Base-by-base conservation (phyloP, 1,140 invertebrate genomes). In the Temnothorax longispinosus region DNA sequence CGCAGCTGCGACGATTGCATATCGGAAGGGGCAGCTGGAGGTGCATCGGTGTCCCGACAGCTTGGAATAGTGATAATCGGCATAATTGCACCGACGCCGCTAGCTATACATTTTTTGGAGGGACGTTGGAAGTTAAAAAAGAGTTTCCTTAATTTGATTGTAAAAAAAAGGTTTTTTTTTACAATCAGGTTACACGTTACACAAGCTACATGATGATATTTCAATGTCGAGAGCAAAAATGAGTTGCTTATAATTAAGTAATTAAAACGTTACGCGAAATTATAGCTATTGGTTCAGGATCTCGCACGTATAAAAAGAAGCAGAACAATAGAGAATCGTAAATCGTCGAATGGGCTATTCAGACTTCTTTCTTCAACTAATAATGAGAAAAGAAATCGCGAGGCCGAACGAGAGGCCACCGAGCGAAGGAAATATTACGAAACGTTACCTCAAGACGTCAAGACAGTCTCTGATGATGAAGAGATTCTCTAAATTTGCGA, bases 21-120 rank as follows among this genome's bases (percentile, higher is more conserved):
- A 84, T 84, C 71, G 58, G 15, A 50, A 75, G 80, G 54, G 80
- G 54, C 80, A 47, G 8, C 21, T 69, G 11, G 11, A 52, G 35
- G n/a, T 15, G 60, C 41, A 78, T 35, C 3, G 7, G 18, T 13
- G 15, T 13, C 18, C 21, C 10, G 18, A 77, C 15, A 60, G 27
- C 32, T 27, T 62, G 21, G 3, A 27, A 27, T 27, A 27, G 27
- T 27, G 27, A 27, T 27, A 27, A 27, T 27, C 0, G 27, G 27
- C 27, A 27, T 27, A 27, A 27, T 27, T 1, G 27, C 27, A 27
- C 27, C 27, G 27, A 1, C 27, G 27, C 27, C 1, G 27, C 27
- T 27, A 27, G 27, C 27, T 27, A 27, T 27, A 27, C 27, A 27
- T 27, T 27, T 27, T 27, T 27, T 27, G 27, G 27, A 27, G 27